Base-by-base conservation (phyloP, 2,797 vertebrate species). In the Gallinago stenura region DNA sequence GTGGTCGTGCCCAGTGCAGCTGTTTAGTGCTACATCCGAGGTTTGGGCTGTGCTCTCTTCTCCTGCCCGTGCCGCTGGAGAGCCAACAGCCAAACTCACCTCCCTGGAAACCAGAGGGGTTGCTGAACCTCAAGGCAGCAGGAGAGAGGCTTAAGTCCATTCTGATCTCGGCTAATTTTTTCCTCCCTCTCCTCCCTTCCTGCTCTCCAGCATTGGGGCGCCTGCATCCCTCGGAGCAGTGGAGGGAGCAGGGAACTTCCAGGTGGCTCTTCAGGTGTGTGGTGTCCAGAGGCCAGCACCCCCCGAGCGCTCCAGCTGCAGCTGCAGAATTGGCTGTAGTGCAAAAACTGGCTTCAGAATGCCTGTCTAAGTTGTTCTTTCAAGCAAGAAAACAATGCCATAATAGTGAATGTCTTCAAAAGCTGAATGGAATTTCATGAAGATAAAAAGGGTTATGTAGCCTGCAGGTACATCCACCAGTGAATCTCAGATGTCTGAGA, bases 381-480 rank as follows among this genome's bases (percentile, higher is more conserved):
- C 56, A 70, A 84, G 83, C 60, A 70, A 48, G 73, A 83, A 88
- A 93, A 78, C 33, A 68, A 33, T 46, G 48, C 53, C 30, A 6
- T 78, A 53, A 45, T 43, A 60, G 48, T 65, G 41, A 68, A 54
- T 30, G 31, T 78, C 48, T 88, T 87, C 85, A 93, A 78, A 95
- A 90, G 57, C 72, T 82, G 79, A 69, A 57, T 61, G 80, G 65
- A 90, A 81, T 91, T 91, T 35, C 0, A 0, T 75, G 26, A 73
- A 48, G 72, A 88, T 93, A 51, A 70, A 86, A 90, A 25, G 61
- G 39, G 18, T 54, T 86, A 13, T 30, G 11, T 60, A 90, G 73
- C 77, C 80, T 89, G 65, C 83, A 94, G 90, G 88, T 93, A 83
- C 57, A 75, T 81, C 61, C 61, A 41, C 43, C 33, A n/a, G 28